Evolutionary conservation across 2,888 invertebrate species (phyloP).

Genomic region (Lasioglossum zephyrum): DNA sequence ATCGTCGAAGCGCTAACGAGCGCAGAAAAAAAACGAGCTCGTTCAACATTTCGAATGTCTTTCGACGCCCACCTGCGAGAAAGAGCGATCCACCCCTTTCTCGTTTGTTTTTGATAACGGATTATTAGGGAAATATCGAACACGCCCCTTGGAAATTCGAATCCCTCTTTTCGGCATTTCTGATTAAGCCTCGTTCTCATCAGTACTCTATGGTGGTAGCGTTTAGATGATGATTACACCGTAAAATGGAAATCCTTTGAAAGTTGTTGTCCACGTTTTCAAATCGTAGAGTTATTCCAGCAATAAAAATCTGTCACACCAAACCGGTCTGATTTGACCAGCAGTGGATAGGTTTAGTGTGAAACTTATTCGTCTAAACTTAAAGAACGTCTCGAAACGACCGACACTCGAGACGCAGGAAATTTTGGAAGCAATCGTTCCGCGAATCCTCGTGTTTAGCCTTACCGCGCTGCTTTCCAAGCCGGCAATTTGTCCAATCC

Average conservation of each 20-base stretch:
- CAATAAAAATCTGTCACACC: no score
- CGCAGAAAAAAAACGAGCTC: not conserved
- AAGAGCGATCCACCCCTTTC: not conserved
- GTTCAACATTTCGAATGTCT: conserved; percentile 8
- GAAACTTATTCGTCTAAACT: not conserved
- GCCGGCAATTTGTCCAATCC: conserved; percentile 29
- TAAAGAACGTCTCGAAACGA: not conserved
- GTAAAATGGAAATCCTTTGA: not conserved
- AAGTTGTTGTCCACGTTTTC: not conserved
- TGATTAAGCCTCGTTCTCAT: not conserved
- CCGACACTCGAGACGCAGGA: not conserved
- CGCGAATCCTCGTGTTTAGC: conserved; percentile 13
- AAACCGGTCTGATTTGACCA: no score
- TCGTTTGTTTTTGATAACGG: conserved; percentile 28
- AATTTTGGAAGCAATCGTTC: conserved; percentile 29
- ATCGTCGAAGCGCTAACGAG: conserved; percentile 9
- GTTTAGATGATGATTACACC: not conserved
- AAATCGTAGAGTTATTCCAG: not conserved
- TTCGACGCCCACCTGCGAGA: not conserved
- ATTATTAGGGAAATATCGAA: conserved; percentile 39
- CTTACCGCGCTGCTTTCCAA: not conserved
- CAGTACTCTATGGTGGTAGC: not conserved
- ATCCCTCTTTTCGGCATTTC: not conserved
- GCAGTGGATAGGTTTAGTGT: no score
- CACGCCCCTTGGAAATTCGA: conserved; percentile 7